Base-by-base conservation (phyloP, 2,888 invertebrate genomes). In the Lottia scabra region DNA sequence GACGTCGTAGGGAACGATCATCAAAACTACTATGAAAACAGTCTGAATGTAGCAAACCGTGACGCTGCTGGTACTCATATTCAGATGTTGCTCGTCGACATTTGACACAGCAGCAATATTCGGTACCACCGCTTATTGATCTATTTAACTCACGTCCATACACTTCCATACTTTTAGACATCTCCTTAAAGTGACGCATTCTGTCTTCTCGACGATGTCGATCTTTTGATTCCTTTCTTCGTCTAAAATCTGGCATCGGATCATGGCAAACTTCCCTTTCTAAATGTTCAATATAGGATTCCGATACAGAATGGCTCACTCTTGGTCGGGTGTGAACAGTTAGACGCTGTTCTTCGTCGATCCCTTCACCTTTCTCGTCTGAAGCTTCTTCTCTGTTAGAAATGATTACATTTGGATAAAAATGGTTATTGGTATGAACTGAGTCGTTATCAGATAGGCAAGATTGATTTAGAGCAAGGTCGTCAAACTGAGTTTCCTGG, bases 331-430 rank as follows among this genome's bases (percentile, higher is more conserved):
- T n/a, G n/a, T n/a, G n/a, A n/a, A n/a, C 10, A 38, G 38, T 10
- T 8, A 4, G 5, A 8, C 10, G 5, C 8, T 8, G 38, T 8
- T 38, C 38, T 8, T 38, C 38, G 1, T 38, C 10, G 5, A 10
- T 8, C 38, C 38, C 10, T 5, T 6, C 38, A 6, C 10, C 0
- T 6, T 38, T 38, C 8, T 38, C 38, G 10, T 10, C 38, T 8
- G 10, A 1, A 38, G 5, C 38, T 38, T 6, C 38, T 8, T 38
- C 10, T 6, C 38, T 38, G 38, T 38, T 38, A 38, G 38, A 38
- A 19, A 69, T 72, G 15, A 70, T 67, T 8, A 72, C 72, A 44
- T 67, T 44, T 0, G 72, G 72, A 30, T 72, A 75, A 30, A 75
- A 72, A 48, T 75, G 75, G 38, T 6, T 38, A 15, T 48, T 56